Conservation (phyloP, 2,797 vertebrate genomes). For the Sebastes oblongus region DNA sequence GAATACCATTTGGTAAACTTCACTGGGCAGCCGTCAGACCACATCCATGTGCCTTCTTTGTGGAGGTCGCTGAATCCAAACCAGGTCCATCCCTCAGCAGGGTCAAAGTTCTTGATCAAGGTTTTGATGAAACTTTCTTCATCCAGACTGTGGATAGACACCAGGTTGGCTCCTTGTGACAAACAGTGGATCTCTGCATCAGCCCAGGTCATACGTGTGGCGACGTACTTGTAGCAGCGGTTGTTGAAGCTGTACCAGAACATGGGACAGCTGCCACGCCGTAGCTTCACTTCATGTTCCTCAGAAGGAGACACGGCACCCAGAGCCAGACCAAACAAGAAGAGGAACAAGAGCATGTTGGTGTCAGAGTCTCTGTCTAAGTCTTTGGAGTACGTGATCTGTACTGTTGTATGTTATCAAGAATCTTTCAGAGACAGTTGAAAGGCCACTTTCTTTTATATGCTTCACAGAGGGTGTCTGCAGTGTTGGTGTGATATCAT, state of each 20-base stretch:
- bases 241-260: too few relatives aligned
- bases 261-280: too few relatives aligned
- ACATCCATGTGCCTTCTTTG: slow-evolving; percentile 38
- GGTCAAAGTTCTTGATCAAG: slow-evolving; percentile 33
- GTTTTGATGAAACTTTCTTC: not conserved
- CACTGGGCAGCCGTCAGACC: slow-evolving; percentile 18
- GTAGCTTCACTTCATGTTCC: too few relatives aligned
- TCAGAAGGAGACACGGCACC: too few relatives aligned
- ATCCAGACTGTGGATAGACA: slow-evolving; percentile 21
- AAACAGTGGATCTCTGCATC: slow-evolving; percentile 37
- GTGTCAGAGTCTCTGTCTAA: too few relatives aligned
- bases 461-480: not conserved
- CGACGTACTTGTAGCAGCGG: too few relatives aligned
- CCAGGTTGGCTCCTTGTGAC: slow-evolving; percentile 34
- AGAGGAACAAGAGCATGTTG: too few relatives aligned
- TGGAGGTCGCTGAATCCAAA: slow-evolving; percentile 27
- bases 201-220: slow-evolving; percentile 1
- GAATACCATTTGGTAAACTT: rapidly evolving
- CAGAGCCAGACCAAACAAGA: too few relatives aligned
- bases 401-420: too few relatives aligned
- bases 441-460: too few relatives aligned
- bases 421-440: too few relatives aligned
- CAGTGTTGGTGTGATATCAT: not conserved
- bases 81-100: rapidly evolving
- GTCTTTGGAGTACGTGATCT: too few relatives aligned